Evolutionary conservation across 1,140 invertebrate species (phyloP).

Genomic region (Drosophila paulistorum): DNA sequence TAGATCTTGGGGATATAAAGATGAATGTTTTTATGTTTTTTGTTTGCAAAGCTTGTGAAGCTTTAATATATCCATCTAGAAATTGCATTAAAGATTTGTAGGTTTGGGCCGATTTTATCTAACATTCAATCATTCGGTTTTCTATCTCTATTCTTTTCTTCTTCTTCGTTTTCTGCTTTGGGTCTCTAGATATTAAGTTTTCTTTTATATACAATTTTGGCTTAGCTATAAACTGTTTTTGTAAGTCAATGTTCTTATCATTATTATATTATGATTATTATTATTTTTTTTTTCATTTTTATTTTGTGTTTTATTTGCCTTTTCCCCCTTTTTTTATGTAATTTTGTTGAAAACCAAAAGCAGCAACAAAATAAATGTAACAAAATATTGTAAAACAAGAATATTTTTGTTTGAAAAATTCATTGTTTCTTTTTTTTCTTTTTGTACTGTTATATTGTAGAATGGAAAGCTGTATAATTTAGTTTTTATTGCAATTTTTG

Average conservation of each 20-base stretch:
- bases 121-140: conserved; percentile 32
- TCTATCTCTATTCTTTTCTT: conserved; percentile 13
- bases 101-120: conserved; percentile 33
- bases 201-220: conserved; percentile 42
- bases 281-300: background rate
- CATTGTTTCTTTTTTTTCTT: background rate
- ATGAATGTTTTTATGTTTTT: background rate
- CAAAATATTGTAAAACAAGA: background rate
- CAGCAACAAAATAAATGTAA: background rate
- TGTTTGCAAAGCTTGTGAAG: background rate
- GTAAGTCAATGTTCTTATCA: conserved; percentile 25
- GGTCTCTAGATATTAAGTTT: conserved; percentile 51
- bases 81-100: background rate
- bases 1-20: background rate
- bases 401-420: background rate
- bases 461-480: conserved; percentile 2
- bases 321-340: no score
- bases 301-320: no score
- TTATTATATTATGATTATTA: background rate
- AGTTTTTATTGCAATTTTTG: conserved; percentile 3
- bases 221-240: conserved; percentile 37
- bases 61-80: background rate
- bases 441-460: conserved; percentile 7
- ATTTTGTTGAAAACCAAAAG: background rate
- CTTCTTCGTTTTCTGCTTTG: conserved; percentile 26